Conservation (phyloP, 2,888 invertebrate species). For the Drosophila mayaguana region DNA sequence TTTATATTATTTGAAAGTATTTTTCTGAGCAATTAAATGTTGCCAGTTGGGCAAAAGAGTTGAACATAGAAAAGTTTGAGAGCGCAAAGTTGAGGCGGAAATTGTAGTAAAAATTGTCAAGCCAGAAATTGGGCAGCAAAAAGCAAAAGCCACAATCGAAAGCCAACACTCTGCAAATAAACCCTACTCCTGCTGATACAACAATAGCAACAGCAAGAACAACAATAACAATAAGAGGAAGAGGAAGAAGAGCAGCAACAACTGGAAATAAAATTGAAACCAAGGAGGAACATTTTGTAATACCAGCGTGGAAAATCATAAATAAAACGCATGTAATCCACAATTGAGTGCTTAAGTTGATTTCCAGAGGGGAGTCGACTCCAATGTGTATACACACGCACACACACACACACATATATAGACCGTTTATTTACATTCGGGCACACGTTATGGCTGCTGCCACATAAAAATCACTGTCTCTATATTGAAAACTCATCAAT, state of each 20-base stretch:
- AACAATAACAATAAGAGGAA: slow-evolving; percentile 25
- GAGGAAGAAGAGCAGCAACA: neutral
- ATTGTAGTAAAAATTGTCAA: slow-evolving; percentile 56
- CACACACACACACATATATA: neutral
- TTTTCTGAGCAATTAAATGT: slow-evolving; percentile 83
- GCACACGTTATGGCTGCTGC: slow-evolving; percentile 57
- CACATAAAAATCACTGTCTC: slow-evolving; percentile 53
- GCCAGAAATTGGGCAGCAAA: slow-evolving; percentile 41
- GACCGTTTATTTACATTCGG: slow-evolving; percentile 70
- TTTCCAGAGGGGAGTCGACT: slow-evolving; percentile 38
- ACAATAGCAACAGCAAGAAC: slow-evolving; percentile 23
- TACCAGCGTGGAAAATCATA: slow-evolving; percentile 78
- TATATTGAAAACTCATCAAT: slow-evolving; percentile 79
- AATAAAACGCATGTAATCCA: slow-evolving; percentile 82
- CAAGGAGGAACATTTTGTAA: slow-evolving; percentile 67
- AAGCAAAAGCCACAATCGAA: slow-evolving; percentile 48
- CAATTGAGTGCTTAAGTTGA: slow-evolving; percentile 79
- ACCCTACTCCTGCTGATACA: slow-evolving; percentile 16
- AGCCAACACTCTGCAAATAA: slow-evolving; percentile 41
- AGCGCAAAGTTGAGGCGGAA: slow-evolving; percentile 62
- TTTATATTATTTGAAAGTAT: slow-evolving; percentile 50
- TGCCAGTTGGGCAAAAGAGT: slow-evolving; percentile 73
- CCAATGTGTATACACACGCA: slow-evolving; percentile 5
- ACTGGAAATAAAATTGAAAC: slow-evolving; percentile 68
- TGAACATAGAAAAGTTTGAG: slow-evolving; percentile 67